These are phyloP conservation scores for Apodemus speciosus DNA, from an alignment of 2,113 vertebrate genomes.

Conservation along the genomic window DNA sequence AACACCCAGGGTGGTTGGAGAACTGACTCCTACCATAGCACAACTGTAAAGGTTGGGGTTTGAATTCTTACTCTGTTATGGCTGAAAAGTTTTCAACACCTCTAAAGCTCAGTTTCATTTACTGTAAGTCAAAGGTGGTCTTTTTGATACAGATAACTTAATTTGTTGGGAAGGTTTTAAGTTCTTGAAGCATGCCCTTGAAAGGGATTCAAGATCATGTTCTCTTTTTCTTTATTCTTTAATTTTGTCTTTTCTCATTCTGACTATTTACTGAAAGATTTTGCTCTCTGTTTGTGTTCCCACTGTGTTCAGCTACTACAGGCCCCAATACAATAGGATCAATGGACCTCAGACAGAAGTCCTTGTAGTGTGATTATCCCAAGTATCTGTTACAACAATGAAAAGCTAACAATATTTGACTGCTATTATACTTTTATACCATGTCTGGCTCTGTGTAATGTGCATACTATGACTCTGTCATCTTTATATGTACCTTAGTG, in stretches of 20 bases:
- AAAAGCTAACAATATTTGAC: neutral
- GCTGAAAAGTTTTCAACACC: neutral
- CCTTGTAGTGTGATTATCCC: neutral
- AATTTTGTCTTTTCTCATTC: neutral
- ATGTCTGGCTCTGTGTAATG: neutral
- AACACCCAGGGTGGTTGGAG: too few relatives aligned
- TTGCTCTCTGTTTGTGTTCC: neutral
- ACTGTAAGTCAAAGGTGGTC: neutral
- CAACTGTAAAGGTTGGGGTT: neutral
- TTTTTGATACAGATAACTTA: neutral
- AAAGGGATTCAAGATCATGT: neutral
- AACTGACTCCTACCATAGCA: too few relatives aligned
- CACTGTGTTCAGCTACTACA: neutral
- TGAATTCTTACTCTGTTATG: neutral
- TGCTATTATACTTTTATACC: neutral
- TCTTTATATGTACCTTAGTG: neutral
- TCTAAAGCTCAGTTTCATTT: neutral
- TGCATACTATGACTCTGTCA: neutral
- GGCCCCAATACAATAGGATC: neutral
- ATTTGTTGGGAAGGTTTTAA: neutral
- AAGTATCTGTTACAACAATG: neutral
- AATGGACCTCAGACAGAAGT: neutral
- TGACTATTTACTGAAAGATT: neutral
- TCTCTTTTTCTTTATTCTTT: neutral
- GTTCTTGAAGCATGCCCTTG: too few relatives aligned